Evolutionary conservation across 2,888 invertebrate species (phyloP).

Genomic region (Lepeophtheirus nordmannii): DNA sequence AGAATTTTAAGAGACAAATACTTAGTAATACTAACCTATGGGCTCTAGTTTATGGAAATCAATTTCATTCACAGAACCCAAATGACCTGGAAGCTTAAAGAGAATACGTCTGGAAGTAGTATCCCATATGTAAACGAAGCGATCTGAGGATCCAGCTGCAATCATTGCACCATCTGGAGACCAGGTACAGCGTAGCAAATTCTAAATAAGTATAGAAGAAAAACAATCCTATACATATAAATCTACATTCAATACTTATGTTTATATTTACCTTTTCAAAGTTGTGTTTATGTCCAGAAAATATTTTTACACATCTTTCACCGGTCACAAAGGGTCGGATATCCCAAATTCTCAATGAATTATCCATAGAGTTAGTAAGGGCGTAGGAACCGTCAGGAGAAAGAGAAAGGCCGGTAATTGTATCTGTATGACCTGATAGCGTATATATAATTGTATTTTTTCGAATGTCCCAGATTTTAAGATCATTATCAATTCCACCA

Average conservation of each 20-base stretch:
- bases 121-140: slow-evolving; percentile 94
- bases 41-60: slow-evolving; percentile 89
- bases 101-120: slow-evolving; percentile 74
- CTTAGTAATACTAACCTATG: slow-evolving; percentile 44
- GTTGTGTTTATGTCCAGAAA: slow-evolving; percentile 87
- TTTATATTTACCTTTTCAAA: slow-evolving; percentile 54
- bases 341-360: slow-evolving; percentile 88
- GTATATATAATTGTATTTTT: slow-evolving; percentile 67
- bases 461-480: slow-evolving; percentile 92
- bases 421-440: slow-evolving; percentile 85
- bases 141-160: slow-evolving; percentile 80
- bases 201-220: slow-evolving; percentile 38
- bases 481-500: slow-evolving; percentile 89
- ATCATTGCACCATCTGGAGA: slow-evolving; percentile 80
- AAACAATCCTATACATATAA: slow-evolving; percentile 30
- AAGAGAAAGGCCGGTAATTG: slow-evolving; percentile 49
- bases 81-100: slow-evolving; percentile 94
- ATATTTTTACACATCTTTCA: slow-evolving; percentile 79
- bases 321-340: slow-evolving; percentile 82
- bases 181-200: slow-evolving; percentile 83
- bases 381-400: slow-evolving; percentile 50
- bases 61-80: slow-evolving; percentile 89
- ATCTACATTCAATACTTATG: background rate
- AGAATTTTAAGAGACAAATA: slow-evolving; percentile 8
- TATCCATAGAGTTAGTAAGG: slow-evolving; percentile 92